Evolutionary conservation across 92 coral and sea anemone genomes (phyloP), one percentile per base, ranked within the genome.

Genomic region (Palythoa grandis): DNA sequence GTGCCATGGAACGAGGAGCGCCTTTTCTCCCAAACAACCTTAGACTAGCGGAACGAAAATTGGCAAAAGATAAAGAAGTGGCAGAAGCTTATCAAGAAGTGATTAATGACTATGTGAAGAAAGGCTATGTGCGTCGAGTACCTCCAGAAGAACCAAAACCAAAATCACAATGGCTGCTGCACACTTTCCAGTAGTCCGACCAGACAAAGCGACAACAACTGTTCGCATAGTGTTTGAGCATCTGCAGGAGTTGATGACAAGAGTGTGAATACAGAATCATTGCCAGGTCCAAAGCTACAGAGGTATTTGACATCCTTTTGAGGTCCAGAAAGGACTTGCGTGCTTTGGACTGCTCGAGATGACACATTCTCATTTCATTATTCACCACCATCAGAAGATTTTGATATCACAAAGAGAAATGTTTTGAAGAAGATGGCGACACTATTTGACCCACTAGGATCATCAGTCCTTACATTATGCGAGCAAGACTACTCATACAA

Each of bases 61-160:
- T 83, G 73, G 25, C 14, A 5, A 70, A 77, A 68, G 85, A 89
- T 74, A 19, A 66, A 67, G 82, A 72, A 69, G 29, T 92, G 11
- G 88, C 95, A 17, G 38, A 13, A 29, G 35, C 35, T 29, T 29
- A 29, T 29, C 35, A 29, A 29, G 35, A 29, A 29, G 35, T 29
- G 35, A n/a, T 89, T 37, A 80, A 89, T 65, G 92, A 92, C 73
- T 87, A 92, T 69, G 8, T 92, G 73, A 72, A 87, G 77, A 88
- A 88, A 82, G 87, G 76, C 14, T 88, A 88, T 82, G 76, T 87
- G 38, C 60, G 84, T 24, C 50, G 2, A 20, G 92, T 92, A 25
- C 83, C 91, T 14, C 23, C 47, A 22, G 86, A 76, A 4, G 89
- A 92, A 76, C 77, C 83, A 3, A 74, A 70, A 74, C 91, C 91